Evolutionary conservation across 2,888 invertebrate species (phyloP).

Genomic region (Nymphalis urticae): DNA sequence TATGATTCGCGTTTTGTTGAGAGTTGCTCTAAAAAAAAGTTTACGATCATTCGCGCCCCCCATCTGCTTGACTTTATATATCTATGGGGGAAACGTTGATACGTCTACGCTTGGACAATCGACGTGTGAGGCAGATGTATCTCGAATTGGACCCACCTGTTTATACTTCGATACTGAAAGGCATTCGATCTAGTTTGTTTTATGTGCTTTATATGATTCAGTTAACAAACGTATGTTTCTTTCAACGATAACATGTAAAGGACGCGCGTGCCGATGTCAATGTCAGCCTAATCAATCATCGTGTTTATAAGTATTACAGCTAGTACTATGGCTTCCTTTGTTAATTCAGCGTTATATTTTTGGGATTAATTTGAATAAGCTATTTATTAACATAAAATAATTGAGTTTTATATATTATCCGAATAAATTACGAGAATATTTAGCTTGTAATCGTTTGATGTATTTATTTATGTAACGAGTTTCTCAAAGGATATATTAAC

Average conservation of each 20-base stretch:
- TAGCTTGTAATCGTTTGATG: constrained; percentile 24
- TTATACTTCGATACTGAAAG: constrained; percentile 2
- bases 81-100: constrained; percentile 44
- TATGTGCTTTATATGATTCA: background rate
- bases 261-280: constrained; percentile 8
- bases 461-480: constrained; percentile 16
- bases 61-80: constrained; percentile 66
- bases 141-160: constrained; percentile 51
- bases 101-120: constrained; percentile 53
- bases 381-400: constrained; percentile 16
- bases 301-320: background rate
- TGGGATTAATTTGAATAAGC: background rate
- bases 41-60: constrained; percentile 74
- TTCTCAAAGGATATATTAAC: constrained; percentile 19
- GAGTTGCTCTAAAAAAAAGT: constrained; percentile 75
- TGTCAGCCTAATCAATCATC: constrained; percentile 4
- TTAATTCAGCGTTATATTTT: constrained; percentile 2
- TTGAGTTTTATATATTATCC: constrained; percentile 18
- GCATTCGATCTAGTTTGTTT: background rate
- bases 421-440: constrained; percentile 19
- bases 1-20: constrained; percentile 79
- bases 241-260: constrained; percentile 6
- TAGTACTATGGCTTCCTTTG: constrained; percentile 2
- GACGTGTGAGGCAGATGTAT: constrained; percentile 61
- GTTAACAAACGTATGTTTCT: constrained; percentile 1